phyloP scores from a whole-genome alignment of 2,888 invertebrate genomes.

The Sturmia bella region DNA sequence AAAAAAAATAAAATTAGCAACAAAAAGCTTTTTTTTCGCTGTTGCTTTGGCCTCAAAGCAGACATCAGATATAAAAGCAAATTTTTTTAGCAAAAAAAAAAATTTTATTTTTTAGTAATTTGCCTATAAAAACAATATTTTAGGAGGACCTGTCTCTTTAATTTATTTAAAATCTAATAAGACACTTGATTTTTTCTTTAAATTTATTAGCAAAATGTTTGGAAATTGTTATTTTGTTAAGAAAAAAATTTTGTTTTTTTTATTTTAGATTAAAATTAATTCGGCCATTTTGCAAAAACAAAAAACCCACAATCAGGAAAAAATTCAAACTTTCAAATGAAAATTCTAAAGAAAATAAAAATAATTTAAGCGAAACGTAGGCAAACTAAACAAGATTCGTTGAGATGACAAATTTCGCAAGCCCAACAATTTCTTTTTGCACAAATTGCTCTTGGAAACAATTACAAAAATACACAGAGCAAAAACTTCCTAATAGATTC shows the following conservation, averaged over 20 bases:
- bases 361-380: no score
- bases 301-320: no score
- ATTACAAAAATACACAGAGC: no score
- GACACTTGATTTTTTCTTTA: not conserved
- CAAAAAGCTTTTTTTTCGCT: slow-evolving; percentile 6
- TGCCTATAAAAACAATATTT: slow-evolving; percentile 24
- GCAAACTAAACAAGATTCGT: no score
- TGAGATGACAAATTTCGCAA: no score
- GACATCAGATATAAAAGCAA: not conserved
- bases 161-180: slow-evolving; percentile 39
- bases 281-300: not conserved
- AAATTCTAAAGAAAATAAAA: no score
- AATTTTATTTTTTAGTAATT: slow-evolving; percentile 21
- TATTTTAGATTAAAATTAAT: not conserved
- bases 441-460: no score
- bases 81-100: not conserved
- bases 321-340: no score
- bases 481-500: no score
- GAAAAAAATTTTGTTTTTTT: no score
- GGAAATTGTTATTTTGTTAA: not conserved
- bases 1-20: slow-evolving; percentile 9
- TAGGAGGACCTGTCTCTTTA: slow-evolving; percentile 42
- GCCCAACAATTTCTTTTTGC: no score
- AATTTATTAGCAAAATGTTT: slow-evolving; percentile 1
- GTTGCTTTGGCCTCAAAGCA: no score